phyloP scores from a whole-genome alignment of 2,888 invertebrate genomes.

The Galeopsomyia nigrocyanea region DNA sequence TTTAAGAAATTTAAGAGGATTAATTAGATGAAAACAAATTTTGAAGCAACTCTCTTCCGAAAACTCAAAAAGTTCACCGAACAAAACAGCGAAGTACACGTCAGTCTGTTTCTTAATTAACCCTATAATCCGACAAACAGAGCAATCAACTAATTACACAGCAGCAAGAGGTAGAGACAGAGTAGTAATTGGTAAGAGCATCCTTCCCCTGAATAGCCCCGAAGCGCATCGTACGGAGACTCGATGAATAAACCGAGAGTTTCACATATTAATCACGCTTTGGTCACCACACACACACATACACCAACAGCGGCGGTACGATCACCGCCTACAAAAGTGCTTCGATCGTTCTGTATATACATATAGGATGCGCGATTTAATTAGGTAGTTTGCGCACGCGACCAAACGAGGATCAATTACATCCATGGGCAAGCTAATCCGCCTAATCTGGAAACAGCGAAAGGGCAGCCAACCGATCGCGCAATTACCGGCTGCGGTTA shows the following conservation, averaged over 20 bases:
- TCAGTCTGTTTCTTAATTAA: no score
- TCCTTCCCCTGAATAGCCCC: slow-evolving; percentile 5
- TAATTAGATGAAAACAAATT: no score
- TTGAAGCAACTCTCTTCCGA: no score
- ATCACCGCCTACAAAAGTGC: slow-evolving; percentile 4
- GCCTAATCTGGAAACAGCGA: slow-evolving; percentile 60
- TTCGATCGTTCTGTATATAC: slow-evolving; percentile 14
- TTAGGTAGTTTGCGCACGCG: slow-evolving; percentile 37
- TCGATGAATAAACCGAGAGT: not conserved
- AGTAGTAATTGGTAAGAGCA: slow-evolving; percentile 18
- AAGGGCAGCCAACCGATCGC: slow-evolving; percentile 55
- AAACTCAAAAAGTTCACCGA: no score
- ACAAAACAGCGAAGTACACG: no score
- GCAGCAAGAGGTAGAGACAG: no score
- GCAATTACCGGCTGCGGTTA: slow-evolving; percentile 68
- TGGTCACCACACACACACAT: slow-evolving; percentile 21
- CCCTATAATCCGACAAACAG: no score
- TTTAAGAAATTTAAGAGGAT: no score
- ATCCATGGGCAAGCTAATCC: slow-evolving; percentile 62
- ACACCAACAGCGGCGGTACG: no score
- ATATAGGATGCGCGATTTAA: slow-evolving; percentile 42
- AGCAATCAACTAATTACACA: slow-evolving; percentile 9
- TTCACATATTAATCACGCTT: slow-evolving; percentile 33
- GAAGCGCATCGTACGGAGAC: not conserved
- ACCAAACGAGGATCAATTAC: slow-evolving; percentile 46